A percentile compares a stretch with the other conserved stretches of the same genome.
These are phyloP conservation scores for Chromoteleia sp. DNA, from an alignment of 2,888 invertebrate genomes.

Conservation along the genomic window DNA sequence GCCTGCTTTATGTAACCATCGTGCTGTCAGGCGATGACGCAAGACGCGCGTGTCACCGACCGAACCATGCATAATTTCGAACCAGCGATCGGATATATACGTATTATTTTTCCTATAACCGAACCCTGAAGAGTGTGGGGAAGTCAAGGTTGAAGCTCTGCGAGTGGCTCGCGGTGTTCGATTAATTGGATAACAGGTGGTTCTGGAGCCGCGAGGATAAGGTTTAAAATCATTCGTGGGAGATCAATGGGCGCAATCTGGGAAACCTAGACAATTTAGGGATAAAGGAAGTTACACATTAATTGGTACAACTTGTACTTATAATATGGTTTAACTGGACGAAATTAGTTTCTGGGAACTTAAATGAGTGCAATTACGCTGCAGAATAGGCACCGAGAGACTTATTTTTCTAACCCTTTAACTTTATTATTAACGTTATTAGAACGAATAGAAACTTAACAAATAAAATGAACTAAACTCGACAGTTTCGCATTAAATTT, in stretches of 20 bases:
- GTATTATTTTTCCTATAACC: conserved; percentile 15
- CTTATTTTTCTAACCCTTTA: too few relatives aligned
- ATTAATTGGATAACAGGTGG: conserved; percentile 14
- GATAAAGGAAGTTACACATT: neutral
- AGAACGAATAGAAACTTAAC: too few relatives aligned
- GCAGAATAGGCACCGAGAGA: too few relatives aligned
- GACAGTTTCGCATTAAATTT: too few relatives aligned
- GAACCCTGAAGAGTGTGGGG: conserved; percentile 13
- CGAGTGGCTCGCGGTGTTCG: neutral
- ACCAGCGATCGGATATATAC: conserved; percentile 16
- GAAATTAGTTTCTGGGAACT: too few relatives aligned
- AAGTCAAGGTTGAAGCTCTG: conserved; percentile 19
- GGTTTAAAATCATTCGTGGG: neutral
- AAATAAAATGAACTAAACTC: too few relatives aligned
- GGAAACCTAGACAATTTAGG: neutral
- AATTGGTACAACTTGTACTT: neutral
- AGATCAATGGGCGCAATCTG: too few relatives aligned
- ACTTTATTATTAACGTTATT: too few relatives aligned
- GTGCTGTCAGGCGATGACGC: conserved; percentile 55
- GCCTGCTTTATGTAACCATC: conserved; percentile 62
- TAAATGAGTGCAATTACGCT: too few relatives aligned
- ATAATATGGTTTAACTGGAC: too few relatives aligned
- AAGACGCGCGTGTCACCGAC: conserved; percentile 60
- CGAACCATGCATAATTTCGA: conserved; percentile 48
- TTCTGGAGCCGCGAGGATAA: neutral